Evolutionary conservation across 2,113 vertebrate genomes (phyloP).

Genomic region (Dicrurus megarhynchus): DNA sequence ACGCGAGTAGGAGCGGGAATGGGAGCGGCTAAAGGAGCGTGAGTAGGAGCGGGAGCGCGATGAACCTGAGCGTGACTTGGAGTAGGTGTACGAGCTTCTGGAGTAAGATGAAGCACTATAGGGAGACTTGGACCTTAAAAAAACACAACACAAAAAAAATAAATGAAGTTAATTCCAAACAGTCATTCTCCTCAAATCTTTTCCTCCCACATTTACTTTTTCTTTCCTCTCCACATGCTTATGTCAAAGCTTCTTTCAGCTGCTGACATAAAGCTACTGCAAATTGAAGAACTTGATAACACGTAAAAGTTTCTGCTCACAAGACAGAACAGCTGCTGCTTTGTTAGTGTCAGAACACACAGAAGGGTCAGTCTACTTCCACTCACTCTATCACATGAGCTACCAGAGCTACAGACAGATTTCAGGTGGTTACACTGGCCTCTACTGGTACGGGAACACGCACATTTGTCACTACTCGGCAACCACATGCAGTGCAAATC

Average conservation of each 20-base stretch:
- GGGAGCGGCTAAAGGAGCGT: conserved; percentile 89
- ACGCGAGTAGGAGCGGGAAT: conserved; percentile 84
- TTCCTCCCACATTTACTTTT: conserved; percentile 24
- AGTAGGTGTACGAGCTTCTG: conserved; percentile 86
- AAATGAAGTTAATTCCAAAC: conserved; percentile 55
- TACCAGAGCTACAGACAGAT: background rate
- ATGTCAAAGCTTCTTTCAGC: conserved; percentile 59
- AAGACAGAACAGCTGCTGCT: conserved; percentile 48
- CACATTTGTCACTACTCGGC: background rate
- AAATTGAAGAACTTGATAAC: conserved; percentile 13
- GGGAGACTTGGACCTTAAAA: conserved; percentile 90
- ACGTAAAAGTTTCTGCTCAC: background rate
- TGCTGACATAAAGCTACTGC: conserved; percentile 55
- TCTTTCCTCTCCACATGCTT: conserved; percentile 49
- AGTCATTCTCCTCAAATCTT: background rate
- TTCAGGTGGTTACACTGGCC: conserved; percentile 62
- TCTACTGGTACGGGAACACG: conserved; percentile 43
- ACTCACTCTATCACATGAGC: conserved; percentile 19
- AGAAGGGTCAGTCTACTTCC: conserved; percentile 26
- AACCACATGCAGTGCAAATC: background rate
- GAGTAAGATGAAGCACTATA: conserved; percentile 86
- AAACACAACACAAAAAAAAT: conserved; percentile 43
- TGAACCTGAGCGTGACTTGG: conserved; percentile 86
- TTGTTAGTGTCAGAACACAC: conserved; percentile 53
- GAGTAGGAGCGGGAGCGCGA: conserved; percentile 86